Percentiles rank a stretch among this genome's conserved stretches.
Evolutionary conservation across 2,888 invertebrate genomes (phyloP).

Genomic region (Oscheius sp.): DNA sequence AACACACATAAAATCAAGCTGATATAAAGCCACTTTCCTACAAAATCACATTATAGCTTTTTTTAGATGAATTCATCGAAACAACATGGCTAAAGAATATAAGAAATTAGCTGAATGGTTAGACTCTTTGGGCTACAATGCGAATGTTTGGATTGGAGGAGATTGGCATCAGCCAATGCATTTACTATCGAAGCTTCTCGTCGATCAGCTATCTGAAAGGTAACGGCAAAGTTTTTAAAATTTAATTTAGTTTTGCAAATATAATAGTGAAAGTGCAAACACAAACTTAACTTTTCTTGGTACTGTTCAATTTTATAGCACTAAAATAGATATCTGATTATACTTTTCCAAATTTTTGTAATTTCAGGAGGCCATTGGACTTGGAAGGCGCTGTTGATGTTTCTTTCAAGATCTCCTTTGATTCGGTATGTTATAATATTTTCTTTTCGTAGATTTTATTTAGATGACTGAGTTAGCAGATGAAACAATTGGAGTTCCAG

Average conservation of each 20-base stretch:
- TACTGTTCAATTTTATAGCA: too few relatives aligned
- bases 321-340: too few relatives aligned
- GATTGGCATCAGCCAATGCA: conserved; percentile 37
- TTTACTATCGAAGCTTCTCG: conserved; percentile 30
- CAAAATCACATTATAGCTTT: too few relatives aligned
- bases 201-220: conserved; percentile 26
- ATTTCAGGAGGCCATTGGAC: conserved; percentile 14
- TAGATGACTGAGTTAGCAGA: conserved; percentile 33
- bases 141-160: conserved; percentile 33
- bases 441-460: not conserved
- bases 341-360: not conserved
- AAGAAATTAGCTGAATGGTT: conserved; percentile 35
- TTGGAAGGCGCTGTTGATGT: conserved; percentile 5
- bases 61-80: too few relatives aligned
- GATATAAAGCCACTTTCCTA: too few relatives aligned
- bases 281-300: too few relatives aligned
- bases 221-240: not conserved
- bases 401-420: conserved; percentile 34
- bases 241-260: not conserved
- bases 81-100: conserved; percentile 4
- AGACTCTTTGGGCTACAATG: conserved; percentile 29
- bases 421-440: conserved; percentile 27
- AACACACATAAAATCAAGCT: too few relatives aligned
- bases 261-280: too few relatives aligned
- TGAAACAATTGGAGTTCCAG: conserved; percentile 32